Evolutionary conservation across 2,888 invertebrate species (phyloP).

Genomic region (Entomobrya proxima): DNA sequence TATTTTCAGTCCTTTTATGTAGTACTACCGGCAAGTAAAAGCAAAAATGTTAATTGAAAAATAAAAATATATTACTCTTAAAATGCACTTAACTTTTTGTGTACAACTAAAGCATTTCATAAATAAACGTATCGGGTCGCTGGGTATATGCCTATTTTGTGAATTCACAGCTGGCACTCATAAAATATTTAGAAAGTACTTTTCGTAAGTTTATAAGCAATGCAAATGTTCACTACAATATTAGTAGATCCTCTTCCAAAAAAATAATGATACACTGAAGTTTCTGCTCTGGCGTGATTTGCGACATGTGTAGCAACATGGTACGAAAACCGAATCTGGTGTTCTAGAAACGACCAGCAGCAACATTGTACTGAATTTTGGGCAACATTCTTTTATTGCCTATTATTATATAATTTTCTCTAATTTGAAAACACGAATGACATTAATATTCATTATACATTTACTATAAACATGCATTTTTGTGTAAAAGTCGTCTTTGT

Average conservation of each 20-base stretch:
- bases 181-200: conserved; percentile 13
- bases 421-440: background rate
- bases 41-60: conserved; percentile 8
- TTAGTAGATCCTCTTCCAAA: conserved; percentile 34
- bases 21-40: background rate
- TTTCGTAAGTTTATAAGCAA: background rate
- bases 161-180: background rate
- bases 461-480: background rate
- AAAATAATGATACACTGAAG: conserved; percentile 7
- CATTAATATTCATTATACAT: too few species aligned
- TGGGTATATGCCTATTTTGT: background rate
- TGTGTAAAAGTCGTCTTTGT: background rate
- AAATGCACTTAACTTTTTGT: background rate
- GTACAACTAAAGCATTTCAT: background rate
- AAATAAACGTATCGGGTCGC: background rate
- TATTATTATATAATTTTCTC: background rate
- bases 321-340: too few species aligned
- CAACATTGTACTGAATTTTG: background rate
- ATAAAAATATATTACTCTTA: background rate
- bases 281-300: conserved; percentile 12
- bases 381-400: background rate
- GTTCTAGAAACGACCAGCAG: background rate
- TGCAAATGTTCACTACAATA: conserved; percentile 17
- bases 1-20: too few species aligned
- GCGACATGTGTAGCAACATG: background rate